phyloP scores from a whole-genome alignment of 1,140 invertebrate genomes.

The Diuraphis noxia region DNA sequence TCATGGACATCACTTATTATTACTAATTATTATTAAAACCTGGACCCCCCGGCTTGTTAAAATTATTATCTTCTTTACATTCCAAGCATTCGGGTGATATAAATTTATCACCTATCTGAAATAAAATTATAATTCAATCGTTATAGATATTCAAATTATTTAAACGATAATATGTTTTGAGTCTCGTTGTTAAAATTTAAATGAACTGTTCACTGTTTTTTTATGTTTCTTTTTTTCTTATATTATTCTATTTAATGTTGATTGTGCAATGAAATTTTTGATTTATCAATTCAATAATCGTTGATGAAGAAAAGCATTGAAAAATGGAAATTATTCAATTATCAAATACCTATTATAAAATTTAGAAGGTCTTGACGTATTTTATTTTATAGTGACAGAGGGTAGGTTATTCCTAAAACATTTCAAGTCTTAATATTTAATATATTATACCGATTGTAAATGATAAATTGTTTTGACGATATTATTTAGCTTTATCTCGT shows the following conservation, averaged over 20 bases:
- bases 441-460: not conserved
- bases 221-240: not conserved
- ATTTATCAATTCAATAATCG: not conserved
- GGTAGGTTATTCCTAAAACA: not conserved
- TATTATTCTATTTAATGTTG: not conserved
- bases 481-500: not conserved
- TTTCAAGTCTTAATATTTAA: not conserved
- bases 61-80: conserved; percentile 4
- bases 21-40: conserved; percentile 52
- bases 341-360: not conserved
- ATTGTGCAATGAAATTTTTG: not conserved
- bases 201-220: not conserved
- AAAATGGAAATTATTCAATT: not conserved
- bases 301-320: not conserved
- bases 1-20: conserved; percentile 40
- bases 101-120: not conserved
- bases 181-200: not conserved
- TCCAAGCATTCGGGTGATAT: not conserved
- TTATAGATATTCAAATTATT: not conserved
- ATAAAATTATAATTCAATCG: not conserved
- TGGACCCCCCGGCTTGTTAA: conserved; percentile 18
- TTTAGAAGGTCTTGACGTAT: not conserved
- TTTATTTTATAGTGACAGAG: not conserved
- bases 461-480: not conserved
- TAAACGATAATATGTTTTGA: not conserved